Evolutionary conservation across 2,797 vertebrate species (phyloP), one percentile per base, ranked within the genome.

Genomic region (Chanos chanos): DNA sequence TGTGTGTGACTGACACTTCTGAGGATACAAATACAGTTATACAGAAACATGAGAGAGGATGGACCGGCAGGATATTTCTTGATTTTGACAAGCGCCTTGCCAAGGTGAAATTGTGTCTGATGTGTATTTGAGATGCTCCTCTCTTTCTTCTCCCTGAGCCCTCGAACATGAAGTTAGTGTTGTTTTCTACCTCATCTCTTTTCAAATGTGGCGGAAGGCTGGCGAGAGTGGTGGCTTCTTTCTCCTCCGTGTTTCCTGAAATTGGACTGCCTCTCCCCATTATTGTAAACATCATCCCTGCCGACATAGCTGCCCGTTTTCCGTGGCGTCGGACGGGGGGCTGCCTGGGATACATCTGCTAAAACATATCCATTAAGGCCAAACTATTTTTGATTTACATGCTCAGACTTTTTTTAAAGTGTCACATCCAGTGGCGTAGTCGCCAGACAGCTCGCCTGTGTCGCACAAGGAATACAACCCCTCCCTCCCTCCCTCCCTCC

Each of bases 241-340:
- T 74, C 75, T 79, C 79, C 81, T 85, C 77, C 79, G 78, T 88
- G 89, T 89, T 84, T 85, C 79, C 77, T 80, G 89, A 90, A 90
- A 91, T 91, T 91, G 89, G 86, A 88, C 87, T 91, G 87, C 87
- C 89, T 91, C 85, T 88, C 82, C 82, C 86, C 80, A 91, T 91
- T 91, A 90, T 86, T 86, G 87, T 89, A 90, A 89, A 89, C 89
- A 89, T 90, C 87, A 90, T 87, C 86, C 83, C 71, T 58, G 64
- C 79, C 77, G 86, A 89, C 88, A 89, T 83, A 84, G 79, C 65
- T 73, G 81, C 76, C 61, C 84, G 83, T 85, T n/a, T 73, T 77
- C 77, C 8, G 77, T 80, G 79, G 82, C 68, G 72, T 79, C 24
- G 76, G 78, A 77, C 69, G 79, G 75, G 79, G 75, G 73, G 77